Evolutionary conservation across 30 jellyfish, hydroid and myxozoan genomes (phyloP).

Genomic region (Aurelia sp.): DNA sequence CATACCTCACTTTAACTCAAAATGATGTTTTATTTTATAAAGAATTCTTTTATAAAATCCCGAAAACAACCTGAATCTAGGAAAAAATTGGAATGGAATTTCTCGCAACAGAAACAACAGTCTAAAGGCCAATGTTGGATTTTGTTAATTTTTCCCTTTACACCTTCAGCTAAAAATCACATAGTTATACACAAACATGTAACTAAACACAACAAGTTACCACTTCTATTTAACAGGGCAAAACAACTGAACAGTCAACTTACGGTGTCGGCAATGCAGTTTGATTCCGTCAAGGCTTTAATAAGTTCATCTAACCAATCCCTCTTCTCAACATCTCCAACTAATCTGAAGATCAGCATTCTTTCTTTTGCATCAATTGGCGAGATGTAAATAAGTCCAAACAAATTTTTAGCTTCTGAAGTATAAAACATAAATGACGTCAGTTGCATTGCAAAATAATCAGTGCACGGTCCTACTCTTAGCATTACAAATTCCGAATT

Average conservation of each 20-base stretch:
- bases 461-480: background rate
- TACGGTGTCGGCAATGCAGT: conserved; percentile 83
- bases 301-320: conserved; percentile 77
- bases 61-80: no score
- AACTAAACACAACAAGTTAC: background rate
- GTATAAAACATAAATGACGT: background rate
- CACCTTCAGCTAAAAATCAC: no score
- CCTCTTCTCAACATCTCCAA: conserved; percentile 71
- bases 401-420: conserved; percentile 76
- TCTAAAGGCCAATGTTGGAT: no score
- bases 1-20: no score
- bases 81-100: no score
- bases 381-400: conserved; percentile 84
- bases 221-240: background rate
- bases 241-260: background rate
- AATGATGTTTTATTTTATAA: no score
- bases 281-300: conserved; percentile 60
- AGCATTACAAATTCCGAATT: background rate
- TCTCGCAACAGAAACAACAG: no score
- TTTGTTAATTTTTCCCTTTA: no score
- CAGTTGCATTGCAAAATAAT: background rate
- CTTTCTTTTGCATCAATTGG: conserved; percentile 72
- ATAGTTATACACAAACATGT: no score
- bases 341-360: conserved; percentile 67
- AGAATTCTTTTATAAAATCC: no score